phyloP scores from a whole-genome alignment of 1,140 invertebrate genomes.

The Eupristina koningsbergeri region DNA sequence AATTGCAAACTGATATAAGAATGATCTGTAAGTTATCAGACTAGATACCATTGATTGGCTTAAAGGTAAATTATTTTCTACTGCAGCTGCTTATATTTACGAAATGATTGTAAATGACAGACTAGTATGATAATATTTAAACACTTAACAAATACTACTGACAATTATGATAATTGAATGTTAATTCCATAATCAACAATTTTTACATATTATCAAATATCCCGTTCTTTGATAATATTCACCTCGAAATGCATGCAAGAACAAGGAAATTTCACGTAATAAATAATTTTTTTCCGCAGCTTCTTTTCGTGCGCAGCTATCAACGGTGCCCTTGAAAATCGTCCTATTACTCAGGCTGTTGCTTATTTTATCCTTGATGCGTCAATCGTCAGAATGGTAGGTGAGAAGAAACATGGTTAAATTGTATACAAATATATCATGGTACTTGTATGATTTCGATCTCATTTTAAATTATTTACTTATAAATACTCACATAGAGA shows the following conservation, averaged over 20 bases:
- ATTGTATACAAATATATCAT: not conserved
- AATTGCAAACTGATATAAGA: too few species aligned
- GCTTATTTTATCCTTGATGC: slow-evolving; percentile 33
- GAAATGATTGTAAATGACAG: too few species aligned
- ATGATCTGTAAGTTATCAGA: too few species aligned
- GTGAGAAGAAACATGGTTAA: not conserved
- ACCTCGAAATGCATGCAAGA: not conserved
- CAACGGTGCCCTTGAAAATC: slow-evolving; percentile 27
- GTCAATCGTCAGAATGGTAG: slow-evolving; percentile 23
- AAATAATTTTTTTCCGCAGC: not conserved
- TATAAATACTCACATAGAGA: too few species aligned
- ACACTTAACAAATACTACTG: not conserved
- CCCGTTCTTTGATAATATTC: not conserved
- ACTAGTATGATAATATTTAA: too few species aligned
- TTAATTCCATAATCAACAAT: not conserved
- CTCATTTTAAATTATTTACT: too few species aligned
- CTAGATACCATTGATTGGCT: too few species aligned
- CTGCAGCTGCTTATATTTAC: too few species aligned
- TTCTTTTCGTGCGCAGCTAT: slow-evolving; percentile 4
- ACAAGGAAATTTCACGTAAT: not conserved
- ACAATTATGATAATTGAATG: not conserved
- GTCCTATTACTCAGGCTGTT: slow-evolving; percentile 6
- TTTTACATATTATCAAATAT: not conserved
- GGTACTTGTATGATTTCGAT: not conserved
- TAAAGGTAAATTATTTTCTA: too few species aligned